A percentile compares a stretch with the other conserved stretches of the same genome.
phyloP scores from a whole-genome alignment of 2,888 invertebrate genomes.

The Papilio elwesi region DNA sequence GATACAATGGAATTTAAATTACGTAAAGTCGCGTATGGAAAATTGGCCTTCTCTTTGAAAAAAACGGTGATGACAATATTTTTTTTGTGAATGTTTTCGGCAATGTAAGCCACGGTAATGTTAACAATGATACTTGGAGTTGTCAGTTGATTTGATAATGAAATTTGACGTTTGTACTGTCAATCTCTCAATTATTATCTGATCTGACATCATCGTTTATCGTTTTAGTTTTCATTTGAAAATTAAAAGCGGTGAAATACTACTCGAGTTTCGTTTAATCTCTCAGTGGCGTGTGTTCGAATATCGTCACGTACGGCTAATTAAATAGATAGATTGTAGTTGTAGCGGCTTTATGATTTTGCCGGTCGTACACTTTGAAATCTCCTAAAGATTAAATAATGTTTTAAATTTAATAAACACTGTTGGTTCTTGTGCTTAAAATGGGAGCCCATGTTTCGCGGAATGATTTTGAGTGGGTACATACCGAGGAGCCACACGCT shows the following conservation, averaged over 20 bases:
- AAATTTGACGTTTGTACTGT: not conserved
- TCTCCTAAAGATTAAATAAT: not conserved
- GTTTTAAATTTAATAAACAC: constrained; percentile 1
- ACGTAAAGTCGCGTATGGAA: too few relatives aligned
- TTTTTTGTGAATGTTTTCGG: too few relatives aligned
- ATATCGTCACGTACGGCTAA: constrained; percentile 20
- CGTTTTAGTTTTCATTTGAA: constrained; percentile 25
- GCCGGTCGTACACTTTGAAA: not conserved
- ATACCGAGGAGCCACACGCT: constrained; percentile 99
- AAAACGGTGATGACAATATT: too few relatives aligned
- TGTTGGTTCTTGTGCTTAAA: constrained; percentile 48
- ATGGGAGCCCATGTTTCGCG: constrained; percentile 98
- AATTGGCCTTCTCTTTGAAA: too few relatives aligned
- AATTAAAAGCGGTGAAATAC: constrained; percentile 17
- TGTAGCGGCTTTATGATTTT: constrained; percentile 1
- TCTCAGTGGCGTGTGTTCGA: constrained; percentile 18
- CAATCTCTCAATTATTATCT: constrained; percentile 7
- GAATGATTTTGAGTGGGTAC: constrained; percentile 98
- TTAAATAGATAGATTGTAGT: not conserved
- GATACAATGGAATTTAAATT: too few relatives aligned
- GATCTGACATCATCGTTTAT: constrained; percentile 15
- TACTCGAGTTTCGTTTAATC: constrained; percentile 16
- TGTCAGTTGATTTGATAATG: too few relatives aligned
- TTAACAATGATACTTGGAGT: too few relatives aligned
- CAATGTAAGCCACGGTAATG: too few relatives aligned